A percentile compares a stretch with the other conserved stretches of the same genome.
Conservation (phyloP, 2,888 invertebrate genomes). For the Trachelus troglodyta region DNA sequence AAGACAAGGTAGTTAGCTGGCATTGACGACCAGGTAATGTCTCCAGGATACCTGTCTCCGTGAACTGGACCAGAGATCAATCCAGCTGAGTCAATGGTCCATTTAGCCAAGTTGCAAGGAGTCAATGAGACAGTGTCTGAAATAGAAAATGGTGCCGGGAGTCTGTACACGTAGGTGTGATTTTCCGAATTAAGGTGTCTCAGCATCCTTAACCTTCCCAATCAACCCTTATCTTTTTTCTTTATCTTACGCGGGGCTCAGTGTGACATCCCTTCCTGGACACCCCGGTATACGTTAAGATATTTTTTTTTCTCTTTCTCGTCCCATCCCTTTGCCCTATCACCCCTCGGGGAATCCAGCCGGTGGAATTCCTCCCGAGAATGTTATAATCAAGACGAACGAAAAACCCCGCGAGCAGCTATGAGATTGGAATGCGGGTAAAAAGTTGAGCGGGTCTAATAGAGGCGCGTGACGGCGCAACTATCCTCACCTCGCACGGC, state of each 20-base stretch:
- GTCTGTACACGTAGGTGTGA: not conserved
- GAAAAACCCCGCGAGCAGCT: conserved; percentile 19
- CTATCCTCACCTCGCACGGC: conserved; percentile 27
- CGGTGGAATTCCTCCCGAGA: conserved; percentile 20
- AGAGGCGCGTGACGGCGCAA: conserved; percentile 53
- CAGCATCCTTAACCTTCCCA: not conserved
- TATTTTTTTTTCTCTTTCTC: conserved; percentile 10
- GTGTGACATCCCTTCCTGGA: not conserved
- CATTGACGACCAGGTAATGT: not conserved
- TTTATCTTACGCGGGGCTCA: not conserved
- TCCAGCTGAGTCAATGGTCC: not conserved
- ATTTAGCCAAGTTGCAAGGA: not conserved
- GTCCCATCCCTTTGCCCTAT: not conserved
- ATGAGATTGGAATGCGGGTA: conserved; percentile 39
- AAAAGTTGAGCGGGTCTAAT: conserved; percentile 47
- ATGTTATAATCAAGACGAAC: conserved; percentile 25
- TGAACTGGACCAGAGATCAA: not conserved
- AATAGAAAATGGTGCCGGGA: not conserved
- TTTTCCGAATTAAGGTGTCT: not conserved
- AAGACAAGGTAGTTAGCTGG: not conserved
- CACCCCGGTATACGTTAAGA: not conserved
- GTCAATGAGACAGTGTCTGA: not conserved
- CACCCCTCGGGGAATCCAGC: conserved; percentile 2
- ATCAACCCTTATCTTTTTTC: not conserved
- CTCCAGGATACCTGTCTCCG: not conserved